Evolutionary conservation across 2,797 vertebrate species (phyloP), one percentile per base, ranked within the genome.

Genomic region (Anguilla marmorata): DNA sequence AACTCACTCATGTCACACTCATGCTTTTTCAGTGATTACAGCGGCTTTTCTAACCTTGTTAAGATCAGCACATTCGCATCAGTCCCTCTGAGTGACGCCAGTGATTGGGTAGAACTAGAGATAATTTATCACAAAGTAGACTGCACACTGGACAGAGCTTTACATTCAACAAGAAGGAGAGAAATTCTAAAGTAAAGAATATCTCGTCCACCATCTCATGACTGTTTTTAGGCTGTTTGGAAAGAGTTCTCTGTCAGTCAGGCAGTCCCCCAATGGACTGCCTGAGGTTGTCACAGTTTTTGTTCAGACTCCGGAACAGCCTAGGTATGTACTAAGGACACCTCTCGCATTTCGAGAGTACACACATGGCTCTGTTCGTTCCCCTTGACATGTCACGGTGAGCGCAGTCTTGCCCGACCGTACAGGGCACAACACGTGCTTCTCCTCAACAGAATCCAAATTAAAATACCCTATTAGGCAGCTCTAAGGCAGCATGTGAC

Each of bases 211-310:
- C 41, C 41, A 45, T 45, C 37, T 80, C 76, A 80, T 48, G 33
- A 80, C 76, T 80, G 24, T 80, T 21, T 45, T 37, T 80, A 80
- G 33, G 33, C 37, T 24, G 48, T 80, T 80, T 24, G 33, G 76
- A 80, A 48, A 37, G 76, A 19, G 76, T 45, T 19, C 41, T 80
- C 76, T 80, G 76, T 80, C 82, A 48, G 82, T 54, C 48, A 84
- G 45, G 19, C 45, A 30, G 27, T 14, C 82, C 54, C 48, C 82
- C 82, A 27, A 30, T 12, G 9, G 50, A 45, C 50, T 27, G 82
- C 45, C 50, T 30, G 45, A 27, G 82, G 76, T 45, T 80, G 41
- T 80, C 41, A 21, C 16, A 45, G 76, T 21, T 80, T 80, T 45
- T 48, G 30, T 48, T 45, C 37, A 80, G 76, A 8, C 4, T 41